These are phyloP conservation scores for Ethmia dodecea DNA, from an alignment of 2,888 invertebrate species.

Conservation along the genomic window DNA sequence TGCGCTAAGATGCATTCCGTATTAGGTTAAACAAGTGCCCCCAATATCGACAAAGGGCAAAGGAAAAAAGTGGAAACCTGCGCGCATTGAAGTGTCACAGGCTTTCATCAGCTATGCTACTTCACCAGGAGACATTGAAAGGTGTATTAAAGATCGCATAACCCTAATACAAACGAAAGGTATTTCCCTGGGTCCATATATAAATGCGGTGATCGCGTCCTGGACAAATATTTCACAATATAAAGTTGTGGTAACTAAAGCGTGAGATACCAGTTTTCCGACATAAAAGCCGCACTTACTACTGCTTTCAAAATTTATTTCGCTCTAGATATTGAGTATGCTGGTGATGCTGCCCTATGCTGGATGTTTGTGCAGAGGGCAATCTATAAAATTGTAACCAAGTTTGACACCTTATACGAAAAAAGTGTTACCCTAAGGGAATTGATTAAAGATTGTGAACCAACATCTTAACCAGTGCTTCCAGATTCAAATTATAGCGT, in stretches of 20 bases:
- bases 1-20: slow-evolving; percentile 2
- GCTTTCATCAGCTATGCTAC: background rate
- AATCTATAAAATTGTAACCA: too few relatives aligned
- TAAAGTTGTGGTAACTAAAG: background rate
- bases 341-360: slow-evolving; percentile 1
- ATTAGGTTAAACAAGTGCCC: slow-evolving; percentile 2
- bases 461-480: too few relatives aligned
- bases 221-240: slow-evolving; percentile 3
- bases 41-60: slow-evolving; percentile 1
- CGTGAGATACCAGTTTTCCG: slow-evolving; percentile 1
- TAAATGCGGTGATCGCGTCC: slow-evolving; percentile 3
- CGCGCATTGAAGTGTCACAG: slow-evolving; percentile 1
- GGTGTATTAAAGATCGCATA: background rate
- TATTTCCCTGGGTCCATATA: background rate
- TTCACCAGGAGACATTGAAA: slow-evolving; percentile 2
- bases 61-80: slow-evolving; percentile 4
- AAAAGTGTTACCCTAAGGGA: too few relatives aligned
- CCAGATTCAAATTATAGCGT: too few relatives aligned
- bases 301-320: slow-evolving; percentile 1
- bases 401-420: too few relatives aligned
- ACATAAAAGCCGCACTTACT: slow-evolving; percentile 1
- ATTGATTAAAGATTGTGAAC: too few relatives aligned
- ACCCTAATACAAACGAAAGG: background rate
- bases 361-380: too few relatives aligned
- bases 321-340: slow-evolving; percentile 2